Conservation (phyloP, 2,113 vertebrate genomes). For the Otis tarda region DNA sequence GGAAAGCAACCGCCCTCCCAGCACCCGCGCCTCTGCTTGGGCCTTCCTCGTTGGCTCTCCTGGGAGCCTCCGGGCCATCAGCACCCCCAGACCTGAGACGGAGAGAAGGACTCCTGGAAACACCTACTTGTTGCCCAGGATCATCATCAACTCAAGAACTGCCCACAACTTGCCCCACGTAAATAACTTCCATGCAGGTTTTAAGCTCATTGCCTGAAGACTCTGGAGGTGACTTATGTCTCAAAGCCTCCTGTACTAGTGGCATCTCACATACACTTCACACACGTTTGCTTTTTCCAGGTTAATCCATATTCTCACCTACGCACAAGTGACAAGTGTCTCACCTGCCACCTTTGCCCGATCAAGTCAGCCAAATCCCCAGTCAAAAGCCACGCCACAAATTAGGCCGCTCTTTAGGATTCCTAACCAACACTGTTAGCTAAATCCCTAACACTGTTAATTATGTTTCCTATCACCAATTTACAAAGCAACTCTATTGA, state of each 20-base stretch:
- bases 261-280: background rate
- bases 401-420: constrained; percentile 45
- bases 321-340: background rate
- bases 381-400: background rate
- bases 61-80: background rate
- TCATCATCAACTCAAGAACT: background rate
- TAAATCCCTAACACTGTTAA: constrained; percentile 53
- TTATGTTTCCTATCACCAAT: constrained; percentile 52
- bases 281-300: background rate
- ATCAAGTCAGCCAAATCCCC: background rate
- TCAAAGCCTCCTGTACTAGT: background rate
- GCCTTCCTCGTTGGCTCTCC: background rate
- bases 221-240: background rate
- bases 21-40: background rate
- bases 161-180: background rate
- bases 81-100: background rate
- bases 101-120: background rate
- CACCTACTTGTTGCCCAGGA: background rate
- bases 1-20: background rate
- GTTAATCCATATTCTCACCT: background rate
- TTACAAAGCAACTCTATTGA: constrained; percentile 49
- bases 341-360: background rate
- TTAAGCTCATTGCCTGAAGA: background rate
- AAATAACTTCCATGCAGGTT: background rate
- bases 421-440: constrained; percentile 38